These are phyloP conservation scores for Drosophila paramelanica DNA, from an alignment of 2,888 invertebrate genomes.

Conservation along the genomic window DNA sequence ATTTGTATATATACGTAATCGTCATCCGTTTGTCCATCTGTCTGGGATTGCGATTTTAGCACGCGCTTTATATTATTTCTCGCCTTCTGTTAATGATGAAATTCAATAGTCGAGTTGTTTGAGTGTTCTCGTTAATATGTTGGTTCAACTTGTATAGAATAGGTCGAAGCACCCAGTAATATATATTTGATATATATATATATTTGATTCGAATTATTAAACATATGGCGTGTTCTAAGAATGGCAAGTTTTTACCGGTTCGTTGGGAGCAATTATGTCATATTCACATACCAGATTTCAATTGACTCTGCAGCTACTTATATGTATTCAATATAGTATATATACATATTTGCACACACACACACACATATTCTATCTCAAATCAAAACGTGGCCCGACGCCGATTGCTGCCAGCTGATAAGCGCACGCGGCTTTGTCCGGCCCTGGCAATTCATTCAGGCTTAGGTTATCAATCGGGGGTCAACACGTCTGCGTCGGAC, in stretches of 20 bases:
- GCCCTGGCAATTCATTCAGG: conserved; percentile 58
- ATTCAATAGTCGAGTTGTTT: conserved; percentile 41
- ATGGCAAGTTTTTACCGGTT: conserved; percentile 29
- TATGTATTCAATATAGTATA: conserved; percentile 12
- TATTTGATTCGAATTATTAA: background rate
- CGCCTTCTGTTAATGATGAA: conserved; percentile 54
- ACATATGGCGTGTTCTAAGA: conserved; percentile 49
- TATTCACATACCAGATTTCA: conserved; percentile 40
- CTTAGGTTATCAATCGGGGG: conserved; percentile 62
- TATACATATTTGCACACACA: conserved; percentile 1
- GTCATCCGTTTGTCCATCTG: conserved; percentile 37
- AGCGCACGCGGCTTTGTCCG: conserved; percentile 41
- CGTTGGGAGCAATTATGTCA: conserved; percentile 54
- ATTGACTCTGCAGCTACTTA: conserved; percentile 5
- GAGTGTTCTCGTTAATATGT: conserved; percentile 41
- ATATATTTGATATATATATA: background rate
- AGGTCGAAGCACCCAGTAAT: no score
- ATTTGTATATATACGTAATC: background rate
- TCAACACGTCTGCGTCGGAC: conserved; percentile 41
- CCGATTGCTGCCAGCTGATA: conserved; percentile 44
- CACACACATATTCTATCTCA: background rate
- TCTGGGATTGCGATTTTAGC: conserved; percentile 16
- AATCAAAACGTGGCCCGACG: conserved; percentile 19
- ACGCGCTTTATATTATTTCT: conserved; percentile 10
- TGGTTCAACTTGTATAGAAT: conserved; percentile 41